Base-by-base conservation (phyloP, 2,113 vertebrate genomes). In the Strix uralensis region DNA sequence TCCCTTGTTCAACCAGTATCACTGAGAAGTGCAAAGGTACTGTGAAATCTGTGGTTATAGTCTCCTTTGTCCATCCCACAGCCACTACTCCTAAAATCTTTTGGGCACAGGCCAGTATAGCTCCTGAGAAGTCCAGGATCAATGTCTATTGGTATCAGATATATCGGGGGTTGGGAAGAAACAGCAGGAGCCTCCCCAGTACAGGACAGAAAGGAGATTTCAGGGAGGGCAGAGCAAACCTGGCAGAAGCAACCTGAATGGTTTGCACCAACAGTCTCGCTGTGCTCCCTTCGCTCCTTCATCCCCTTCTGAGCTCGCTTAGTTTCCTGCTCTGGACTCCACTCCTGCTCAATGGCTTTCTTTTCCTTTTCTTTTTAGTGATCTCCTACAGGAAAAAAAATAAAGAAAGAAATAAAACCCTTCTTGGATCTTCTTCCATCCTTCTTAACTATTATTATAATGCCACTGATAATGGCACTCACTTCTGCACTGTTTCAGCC, bases 211-310 rank as follows among this genome's bases (percentile, higher is more conserved):
- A 15, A 61, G 52, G 18, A 74, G 34, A 46, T 38, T 61, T 54
- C 46, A n/a, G 22, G 8, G 62, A 83, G 19, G 29, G 15, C 16
- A 90, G 34, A 47, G 20, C 42, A 65, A 73, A 36, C 9, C n/a
- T 21, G 36, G 51, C 15, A n/a, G n/a, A 5, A 38, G 17, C 38
- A 54, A 6, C 32, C 38, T 1, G 4, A 54, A 38, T 5, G 2
- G 4, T 54, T 62, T 38, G 27, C 22, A 71, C 21, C 47, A 46
- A 16, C 0, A 1, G 5, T 17, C 38, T 38, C 2, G 1, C 38
- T 46, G 13, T 17, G 22, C 8, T 54, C 21, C 34, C 47, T 61
- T 52, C 27, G 18, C 11, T 32, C 38, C 63, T 61, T 26, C 20
- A 8, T 34, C 27, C 21, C 15, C 16, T 32, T 21, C 54, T 52